Evolutionary conservation across 1,140 invertebrate genomes (phyloP).

Genomic region (Cyphomyrmex costatus): DNA sequence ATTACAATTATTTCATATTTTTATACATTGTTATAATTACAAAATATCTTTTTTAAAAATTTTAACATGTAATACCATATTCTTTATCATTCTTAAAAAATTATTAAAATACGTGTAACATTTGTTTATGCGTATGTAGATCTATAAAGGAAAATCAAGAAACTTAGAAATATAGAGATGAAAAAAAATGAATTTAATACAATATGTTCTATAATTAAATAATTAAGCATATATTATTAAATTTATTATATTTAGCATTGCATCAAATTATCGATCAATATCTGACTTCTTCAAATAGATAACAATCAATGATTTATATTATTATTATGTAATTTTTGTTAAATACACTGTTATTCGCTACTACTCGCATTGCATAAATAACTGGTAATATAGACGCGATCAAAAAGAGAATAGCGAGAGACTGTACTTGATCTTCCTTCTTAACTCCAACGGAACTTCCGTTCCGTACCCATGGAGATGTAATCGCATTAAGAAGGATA

Average conservation of each 20-base stretch:
- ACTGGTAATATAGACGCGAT: slow-evolving; percentile 3
- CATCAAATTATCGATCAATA: neutral
- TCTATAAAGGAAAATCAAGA: neutral
- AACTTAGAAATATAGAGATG: neutral
- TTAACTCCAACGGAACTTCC: slow-evolving; percentile 55
- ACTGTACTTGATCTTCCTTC: slow-evolving; percentile 37
- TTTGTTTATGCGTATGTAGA: neutral
- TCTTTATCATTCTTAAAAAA: too few relatives aligned
- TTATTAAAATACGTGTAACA: neutral
- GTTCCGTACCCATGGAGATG: slow-evolving; percentile 71
- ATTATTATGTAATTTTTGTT: neutral
- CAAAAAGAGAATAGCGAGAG: slow-evolving; percentile 11
- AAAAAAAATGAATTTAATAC: neutral
- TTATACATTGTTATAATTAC: neutral
- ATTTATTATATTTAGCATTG: neutral
- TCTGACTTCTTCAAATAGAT: neutral
- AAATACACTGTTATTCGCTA: neutral
- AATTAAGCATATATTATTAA: neutral
- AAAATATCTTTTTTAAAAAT: neutral
- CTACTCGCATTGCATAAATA: neutral
- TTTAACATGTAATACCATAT: neutral
- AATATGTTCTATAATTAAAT: neutral
- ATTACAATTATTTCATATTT: neutral
- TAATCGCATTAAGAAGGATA: slow-evolving; percentile 82
- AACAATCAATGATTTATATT: neutral